Evolutionary conservation across 2,888 invertebrate species (phyloP), one percentile per base, ranked within the genome.

Genomic region (Xylota segnis): DNA sequence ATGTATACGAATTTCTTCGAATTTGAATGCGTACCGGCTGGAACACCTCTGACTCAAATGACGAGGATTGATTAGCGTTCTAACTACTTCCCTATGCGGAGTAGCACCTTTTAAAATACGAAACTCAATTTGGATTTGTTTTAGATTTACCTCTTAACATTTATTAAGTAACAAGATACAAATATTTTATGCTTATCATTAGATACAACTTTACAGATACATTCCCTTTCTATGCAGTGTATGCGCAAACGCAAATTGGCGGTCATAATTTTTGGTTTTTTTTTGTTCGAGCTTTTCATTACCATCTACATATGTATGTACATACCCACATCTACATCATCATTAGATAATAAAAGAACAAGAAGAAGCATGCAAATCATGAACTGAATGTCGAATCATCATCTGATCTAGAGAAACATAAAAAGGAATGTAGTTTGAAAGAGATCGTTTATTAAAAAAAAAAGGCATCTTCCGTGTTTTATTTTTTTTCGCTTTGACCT

Each of bases 401-500:
- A 54, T 56, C 54, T 54, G 54, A 68, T 43, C 54, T 54, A 54
- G 54, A 9, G 18, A 23, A 68, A 10, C 52, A 40, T 37, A 52
- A 40, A 54, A 18, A 54, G 27, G 16, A 54, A 29, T 50, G 29
- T 54, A 40, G 54, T 54, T 58, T 45, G 32, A 56, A 70, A 70
- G n/a, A 70, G 37, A 50, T 68, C 52, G 52, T 27, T 16, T 50
- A 34, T n/a, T 18, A 27, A 5, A 43, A 74, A 66, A 43, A 74
- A 66, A 52, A 66, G 45, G n/a, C 37, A 18, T 72, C 65, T 72
- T 50, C 72, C 56, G 37, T 29, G 27, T 47, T 45, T 43, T n/a
- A n/a, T n/a, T n/a, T 65, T 40, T 66, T 45, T 43, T 18, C 66
- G 12, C 47, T 43, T n/a, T 14, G 54, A 34, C n/a, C 40, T 63